A percentile compares a stretch with the other conserved stretches of the same genome.
These are phyloP conservation scores for Sclerodermus sp. DNA, from an alignment of 2,888 invertebrate genomes.

Conservation along the genomic window DNA sequence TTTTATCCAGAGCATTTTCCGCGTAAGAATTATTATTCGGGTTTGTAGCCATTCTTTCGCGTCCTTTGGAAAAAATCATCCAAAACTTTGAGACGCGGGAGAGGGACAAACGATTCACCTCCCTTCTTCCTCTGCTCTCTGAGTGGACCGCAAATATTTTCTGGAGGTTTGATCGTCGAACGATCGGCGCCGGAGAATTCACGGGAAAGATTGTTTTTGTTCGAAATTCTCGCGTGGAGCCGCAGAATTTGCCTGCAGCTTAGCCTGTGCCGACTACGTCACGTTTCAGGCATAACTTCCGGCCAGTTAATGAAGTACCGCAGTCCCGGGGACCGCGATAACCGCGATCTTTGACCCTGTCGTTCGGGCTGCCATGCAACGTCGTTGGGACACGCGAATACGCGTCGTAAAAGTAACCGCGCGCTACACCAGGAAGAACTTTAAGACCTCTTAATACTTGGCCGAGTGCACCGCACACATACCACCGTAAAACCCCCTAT, in stretches of 20 bases:
- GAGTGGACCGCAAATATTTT: too few relatives aligned
- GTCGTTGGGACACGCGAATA: not conserved
- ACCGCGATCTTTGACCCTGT: slow-evolving; percentile 18
- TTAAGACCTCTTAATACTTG: too few relatives aligned
- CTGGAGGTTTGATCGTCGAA: too few relatives aligned
- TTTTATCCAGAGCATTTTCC: too few relatives aligned
- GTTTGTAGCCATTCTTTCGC: too few relatives aligned
- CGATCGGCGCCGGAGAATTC: not conserved
- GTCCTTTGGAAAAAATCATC: too few relatives aligned
- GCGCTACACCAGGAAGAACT: not conserved
- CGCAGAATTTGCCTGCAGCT: not conserved
- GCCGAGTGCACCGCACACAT: too few relatives aligned
- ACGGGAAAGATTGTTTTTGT: not conserved
- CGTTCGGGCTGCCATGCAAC: not conserved
- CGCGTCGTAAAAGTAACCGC: not conserved
- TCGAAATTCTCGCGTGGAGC: not conserved
- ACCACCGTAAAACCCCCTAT: too few relatives aligned
- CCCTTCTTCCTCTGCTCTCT: too few relatives aligned
- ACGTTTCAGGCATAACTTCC: slow-evolving; percentile 27
- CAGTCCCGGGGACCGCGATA: slow-evolving; percentile 13
- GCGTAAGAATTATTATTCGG: too few relatives aligned
- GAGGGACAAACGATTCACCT: too few relatives aligned
- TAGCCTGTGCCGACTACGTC: slow-evolving; percentile 1
- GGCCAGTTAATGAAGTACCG: slow-evolving; percentile 28
- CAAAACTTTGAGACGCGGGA: too few relatives aligned